Base-by-base conservation (phyloP, 2,888 invertebrate genomes). In the Schrankia costaestrigalis region DNA sequence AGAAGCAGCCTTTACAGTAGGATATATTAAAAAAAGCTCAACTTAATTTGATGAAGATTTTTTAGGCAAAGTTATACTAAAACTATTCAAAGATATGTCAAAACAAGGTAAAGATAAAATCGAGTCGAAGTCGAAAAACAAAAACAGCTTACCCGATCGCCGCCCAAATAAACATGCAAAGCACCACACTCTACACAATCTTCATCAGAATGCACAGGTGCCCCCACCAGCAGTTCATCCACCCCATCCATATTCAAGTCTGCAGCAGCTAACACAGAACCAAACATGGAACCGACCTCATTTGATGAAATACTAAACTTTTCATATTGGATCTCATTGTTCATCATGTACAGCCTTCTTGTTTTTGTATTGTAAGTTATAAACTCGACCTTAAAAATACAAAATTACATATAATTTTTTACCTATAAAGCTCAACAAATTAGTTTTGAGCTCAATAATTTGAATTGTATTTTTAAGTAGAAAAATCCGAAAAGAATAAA, bases 131-230 rank as follows among this genome's bases (percentile, higher is more conserved):
- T 5, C 3, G 7, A 17, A 17, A 17, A 17, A 17, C 17, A 17
- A 7, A 7, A 3, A 17, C 18, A 2, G 10, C 38, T 31, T 37
- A 54, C 54, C 35, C 25, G 15, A 3, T 56, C 28, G 14, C 53
- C 56, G 10, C 53, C 48, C 10, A 18, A 10, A 18, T 56, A 56
- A 22, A 55, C 26, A 17, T 56, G 34, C 11, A 55, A 8, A 8
- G 55, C 53, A 1, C 55, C 55, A n/a, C 57, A 53, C 3, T 55
- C 55, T 1, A 33, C 25, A 7, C 35, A 41, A 1, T 46, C 41
- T 1, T 52, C 36, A 0, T 41, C 45, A 11, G 49, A 32, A 4
- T 36, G 18, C 11, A 41, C 17, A 3, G 55, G 57, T 1, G 49
- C 55, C 3, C 39, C 53, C 5, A 46, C 43, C 19, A 55, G n/a